Evolutionary conservation across 2,113 vertebrate species (phyloP), one percentile per base, ranked within the genome.

Genomic region (Pterocles gutturalis): DNA sequence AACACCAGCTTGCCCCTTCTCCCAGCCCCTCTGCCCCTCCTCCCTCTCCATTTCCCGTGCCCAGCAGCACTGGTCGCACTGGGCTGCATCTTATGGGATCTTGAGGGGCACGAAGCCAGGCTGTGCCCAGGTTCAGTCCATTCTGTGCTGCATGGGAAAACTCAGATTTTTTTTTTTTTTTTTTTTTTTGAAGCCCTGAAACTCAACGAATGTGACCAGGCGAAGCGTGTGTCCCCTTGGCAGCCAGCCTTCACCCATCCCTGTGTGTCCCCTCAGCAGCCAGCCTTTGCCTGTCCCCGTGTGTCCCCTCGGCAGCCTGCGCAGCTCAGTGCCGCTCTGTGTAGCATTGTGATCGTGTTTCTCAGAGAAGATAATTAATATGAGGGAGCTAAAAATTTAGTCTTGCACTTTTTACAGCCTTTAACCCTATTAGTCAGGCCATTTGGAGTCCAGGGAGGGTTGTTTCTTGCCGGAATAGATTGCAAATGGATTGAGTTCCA

Each of bases 381-480:
- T 28, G 66, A 93, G 53, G 87, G 93, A 96, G 91, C 36, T 75
- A 51, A 93, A 89, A 95, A 79, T 79, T 94, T 73, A 33, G 55
- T 75, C 70, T 92, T 46, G 69, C 45, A 20, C 72, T 92, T 87
- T 96, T 97, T 78, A 87, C 77, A 95, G 96, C 80, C 55, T 96
- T 95, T 97, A 96, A 96, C 96, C 96, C 96, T 94, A 79, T 97
- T 94, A 97, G 93, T 73, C 85, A 64, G 93, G 96, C 94, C 90
- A 54, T 95, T 95, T 82, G 89, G 85, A 96, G 84, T 93, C 96
- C 94, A 5, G 73, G 78, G 95, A 96, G 97, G 67, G 89, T 45
- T 93, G 93, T 96, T 98, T 94, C 89, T 95, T 93, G 91, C 92
- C 69, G 87, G 94, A 87, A 90, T 91, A 80, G 77, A 97, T 96